Evolutionary conservation across 2,888 invertebrate genomes (phyloP).

Genomic region (Diaprepes abbreviatus): DNA sequence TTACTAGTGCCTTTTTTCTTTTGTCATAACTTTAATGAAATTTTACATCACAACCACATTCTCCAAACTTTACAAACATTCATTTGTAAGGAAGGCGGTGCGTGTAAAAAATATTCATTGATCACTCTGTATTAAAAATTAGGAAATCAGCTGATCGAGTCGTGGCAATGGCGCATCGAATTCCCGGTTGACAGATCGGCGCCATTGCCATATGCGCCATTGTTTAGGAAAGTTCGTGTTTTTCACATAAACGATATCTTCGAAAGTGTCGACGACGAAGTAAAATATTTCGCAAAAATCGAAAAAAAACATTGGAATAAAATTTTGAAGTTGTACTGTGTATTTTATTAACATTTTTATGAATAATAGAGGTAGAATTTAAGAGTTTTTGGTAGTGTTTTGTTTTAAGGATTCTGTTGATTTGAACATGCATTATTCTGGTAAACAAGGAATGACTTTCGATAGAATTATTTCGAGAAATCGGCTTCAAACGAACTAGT

Average conservation of each 20-base stretch:
- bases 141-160: conserved; percentile 23
- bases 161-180: conserved; percentile 26
- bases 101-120: too few species aligned
- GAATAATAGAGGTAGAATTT: neutral
- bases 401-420: conserved; percentile 45
- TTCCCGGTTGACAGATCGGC: conserved; percentile 39
- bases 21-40: too few species aligned
- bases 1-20: too few species aligned
- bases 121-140: neutral
- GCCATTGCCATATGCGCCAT: conserved; percentile 47
- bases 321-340: conserved; percentile 7
- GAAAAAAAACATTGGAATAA: conserved; percentile 4
- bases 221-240: conserved; percentile 39
- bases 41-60: too few species aligned
- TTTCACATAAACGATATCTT: conserved; percentile 24
- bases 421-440: conserved; percentile 50
- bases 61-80: too few species aligned
- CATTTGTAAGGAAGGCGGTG: too few species aligned
- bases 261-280: neutral
- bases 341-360: conserved; percentile 15
- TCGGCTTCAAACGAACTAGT: conserved; percentile 36
- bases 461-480: conserved; percentile 44
- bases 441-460: conserved; percentile 52
- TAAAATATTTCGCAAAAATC: neutral
- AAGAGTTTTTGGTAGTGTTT: conserved; percentile 41